Base-by-base conservation (phyloP, 2,888 invertebrate genomes). In the Synanthedon tipuliformis region DNA sequence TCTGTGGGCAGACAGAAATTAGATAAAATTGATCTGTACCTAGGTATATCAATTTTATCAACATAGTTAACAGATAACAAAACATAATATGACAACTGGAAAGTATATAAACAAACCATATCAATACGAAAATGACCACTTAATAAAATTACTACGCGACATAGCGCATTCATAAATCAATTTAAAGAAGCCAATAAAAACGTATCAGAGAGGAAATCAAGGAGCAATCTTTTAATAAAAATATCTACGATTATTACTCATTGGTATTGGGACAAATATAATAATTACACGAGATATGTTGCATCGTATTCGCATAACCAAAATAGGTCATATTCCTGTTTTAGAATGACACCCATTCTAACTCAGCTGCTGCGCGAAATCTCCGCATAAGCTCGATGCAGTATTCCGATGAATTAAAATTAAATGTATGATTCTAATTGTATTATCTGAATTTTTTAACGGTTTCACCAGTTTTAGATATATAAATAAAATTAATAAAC, bases 321-420 rank as follows among this genome's bases (percentile, higher is more conserved):
- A 85, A 81, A 82, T 85, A 84, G 86, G 86, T 86, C 84, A 83
- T 74, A 78, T 77, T 72, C 75, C 75, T 68, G 72, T 75, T 23
- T 74, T 71, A 76, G 66, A 71, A 68, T 68, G 69, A 73, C 75
- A 79, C 69, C 73, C 71, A 73, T 71, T 67, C 65, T 66, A 57
- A 59, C 57, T 56, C 53, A 34, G 34, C 34, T 34, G 34, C 34
- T 83, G 80, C 83, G 83, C 83, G 78, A 75, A 81, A 71, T 72
- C 50, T 1, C 13, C 49, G 49, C 18, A 49, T 16, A 49, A 49
- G 5, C 8, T 34, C 71, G 65, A 61, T 62, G 67, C 65, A 60
- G 62, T 56, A 59, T 50, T 55, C 55, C 52, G 52, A 49, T 4
- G 8, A 45, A 45, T 34, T 34, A 34, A 34, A 34, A 34, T 34